Evolutionary conservation across 1,140 invertebrate genomes (phyloP), one percentile per base, ranked within the genome.

Genomic region (Cydia strobilella): DNA sequence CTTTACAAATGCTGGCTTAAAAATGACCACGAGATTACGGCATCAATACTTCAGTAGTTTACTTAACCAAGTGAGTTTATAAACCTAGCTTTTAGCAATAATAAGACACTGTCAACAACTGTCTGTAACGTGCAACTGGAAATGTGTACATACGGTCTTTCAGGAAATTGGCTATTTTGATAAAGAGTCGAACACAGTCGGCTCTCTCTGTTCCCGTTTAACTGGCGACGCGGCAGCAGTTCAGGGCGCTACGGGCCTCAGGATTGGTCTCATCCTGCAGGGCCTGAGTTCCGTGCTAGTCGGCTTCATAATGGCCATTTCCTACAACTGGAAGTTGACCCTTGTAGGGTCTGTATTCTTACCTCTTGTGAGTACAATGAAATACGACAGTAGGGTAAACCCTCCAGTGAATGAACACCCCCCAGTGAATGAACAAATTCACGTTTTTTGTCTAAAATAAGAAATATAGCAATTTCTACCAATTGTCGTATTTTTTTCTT

Each of bases 111-210:
- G 12, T 45, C 18, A n/a, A 18, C 48, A 51, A 63, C 3, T 15
- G 12, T 25, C 59, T 25, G 20, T 63, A 63, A 18, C 18, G 18
- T 63, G 20, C 9, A 6, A n/a, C 18, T 51, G 12, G 13, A 45
- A 12, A 45, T 45, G 0, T 45, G 42, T 45, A 18, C 12, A 6
- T 18, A 51, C 12, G 15, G 59, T 51, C 10, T 59, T 59, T 39
- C 27, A 97, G 90, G 96, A 97, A 85, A 95, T 96, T 77, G 96
- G 94, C 1, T 97, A 95, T 94, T 97, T 95, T 79, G 96, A 97
- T 85, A 93, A 95, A 63, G 94, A 95, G 39, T 89, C 90, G 15
- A 96, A 97, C 82, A 95, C 95, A 13, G 95, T 96, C 42, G 96
- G 96, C 10, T 95, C 96, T 0, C 82, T 97, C 0, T 97, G 96